Evolutionary conservation across 2,113 vertebrate species (phyloP), one percentile per base, ranked within the genome.

Genomic region (Pollachius pollachius): DNA sequence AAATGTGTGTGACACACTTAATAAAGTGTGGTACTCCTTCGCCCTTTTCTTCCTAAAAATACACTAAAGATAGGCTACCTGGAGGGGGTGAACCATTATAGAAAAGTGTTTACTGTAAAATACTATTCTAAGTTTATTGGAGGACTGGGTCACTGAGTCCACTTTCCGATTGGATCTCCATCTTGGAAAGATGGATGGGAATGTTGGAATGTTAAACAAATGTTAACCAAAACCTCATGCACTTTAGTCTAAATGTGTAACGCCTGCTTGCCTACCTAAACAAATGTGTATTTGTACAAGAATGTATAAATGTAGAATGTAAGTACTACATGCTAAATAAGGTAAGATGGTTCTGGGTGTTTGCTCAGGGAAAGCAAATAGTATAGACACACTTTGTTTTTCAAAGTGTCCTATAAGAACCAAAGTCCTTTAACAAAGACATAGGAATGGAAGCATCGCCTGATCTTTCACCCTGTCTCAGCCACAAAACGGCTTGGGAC

Each of bases 171-270:
- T 57, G 65, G 21, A 64, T 59, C 62, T 18, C 34, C 58, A 37
- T 19, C 56, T 65, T 19, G 15, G 41, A 66, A 37, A 15, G 65
- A 15, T 5, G 21, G 19, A 25, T 19, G 64, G 8, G 25, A 72
- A 27, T 52, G 62, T 71, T 62, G 69, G 64, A 76, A 72, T 63
- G 15, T 64, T 69, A 79, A 75, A 72, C 69, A 70, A 76, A 72
- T 63, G 15, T 64, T 69, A 79, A 75, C 72, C 69, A 70, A 59
- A 23, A 70, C 19, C n/a, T 63, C 62, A 73, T 76, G 69, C 6
- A 37, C n/a, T 64, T 3, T 18, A 64, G 15, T 27, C 21, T 21
- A 27, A 23, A 62, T 62, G 58, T 3, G 58, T 60, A 62, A 15
- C 19, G 19, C 21, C 23, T 23, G 60, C 60, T 1, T 62, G 21